Evolutionary conservation across 2,888 invertebrate species (phyloP).

Genomic region (Trachelus stipa): DNA sequence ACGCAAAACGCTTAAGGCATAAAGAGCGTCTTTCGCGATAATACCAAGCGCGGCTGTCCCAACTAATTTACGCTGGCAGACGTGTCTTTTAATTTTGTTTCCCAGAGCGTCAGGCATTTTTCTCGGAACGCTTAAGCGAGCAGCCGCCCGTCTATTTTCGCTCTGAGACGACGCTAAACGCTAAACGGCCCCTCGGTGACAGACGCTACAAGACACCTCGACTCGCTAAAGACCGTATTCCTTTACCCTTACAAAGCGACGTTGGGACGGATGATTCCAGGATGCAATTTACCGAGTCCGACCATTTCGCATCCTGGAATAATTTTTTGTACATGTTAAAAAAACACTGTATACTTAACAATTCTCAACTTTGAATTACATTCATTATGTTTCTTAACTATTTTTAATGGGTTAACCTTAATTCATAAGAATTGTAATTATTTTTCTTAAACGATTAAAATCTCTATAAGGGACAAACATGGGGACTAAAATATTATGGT

Average conservation of each 20-base stretch:
- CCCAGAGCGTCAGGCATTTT: conserved; percentile 50
- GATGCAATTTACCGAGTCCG: neutral
- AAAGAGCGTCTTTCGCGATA: conserved; percentile 3
- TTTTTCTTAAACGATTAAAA: neutral
- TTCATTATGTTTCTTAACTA: neutral
- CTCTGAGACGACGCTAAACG: conserved; percentile 36
- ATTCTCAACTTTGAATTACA: neutral
- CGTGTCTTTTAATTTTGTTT: conserved; percentile 38
- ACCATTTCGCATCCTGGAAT: neutral
- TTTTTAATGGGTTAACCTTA: neutral
- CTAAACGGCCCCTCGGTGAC: conserved; percentile 42
- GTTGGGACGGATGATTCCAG: neutral
- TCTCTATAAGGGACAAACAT: neutral
- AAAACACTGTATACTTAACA: neutral
- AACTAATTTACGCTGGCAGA: conserved; percentile 17
- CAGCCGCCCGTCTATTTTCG: conserved; percentile 30
- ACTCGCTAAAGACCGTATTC: conserved; percentile 9
- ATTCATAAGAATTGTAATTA: neutral
- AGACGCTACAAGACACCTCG: conserved; percentile 37
- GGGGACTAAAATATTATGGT: conserved; percentile 14
- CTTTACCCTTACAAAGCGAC: neutral
- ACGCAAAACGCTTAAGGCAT: neutral
- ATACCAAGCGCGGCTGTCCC: neutral
- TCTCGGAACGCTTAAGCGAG: conserved; percentile 49
- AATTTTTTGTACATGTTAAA: neutral